Base-by-base conservation (phyloP, 2,797 vertebrate species). In the Cetoscarus ocellatus region DNA sequence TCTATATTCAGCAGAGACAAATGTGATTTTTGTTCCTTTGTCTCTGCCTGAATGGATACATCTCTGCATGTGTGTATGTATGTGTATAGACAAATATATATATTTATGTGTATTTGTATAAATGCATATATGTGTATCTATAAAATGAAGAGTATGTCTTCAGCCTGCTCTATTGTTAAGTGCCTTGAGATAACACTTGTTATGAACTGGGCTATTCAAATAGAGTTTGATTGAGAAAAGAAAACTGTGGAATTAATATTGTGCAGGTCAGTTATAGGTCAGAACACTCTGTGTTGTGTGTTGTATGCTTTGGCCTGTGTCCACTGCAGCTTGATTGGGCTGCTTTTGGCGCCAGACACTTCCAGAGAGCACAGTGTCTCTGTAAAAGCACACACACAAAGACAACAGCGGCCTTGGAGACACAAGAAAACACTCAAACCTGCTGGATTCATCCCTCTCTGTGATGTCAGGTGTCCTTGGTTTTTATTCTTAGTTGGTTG, bases 261-360 rank as follows among this genome's bases (percentile, higher is more conserved):
- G 56, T 51, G 70, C 73, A 76, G 77, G 77, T 82, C 48, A 61
- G 61, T 67, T 53, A 69, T 67, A 45, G 36, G 63, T 60, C 42
- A 5, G 17, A 13, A 45, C 50, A 12, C 11, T 52, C 11, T 53
- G 48, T 69, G 55, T 75, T 40, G 3, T 50, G 67, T 77, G 63
- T 56, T 65, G 27, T 61, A 6, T 55, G 10, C 34, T 59, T 69
- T 93, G 93, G 92, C 88, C 2, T 47, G 8, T 12, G 57, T 90
- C 92, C 91, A 93, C 47, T 79, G 85, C 94, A 94, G 92, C 92
- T 94, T 92, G 77, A 87, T 74, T 64, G 61, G 74, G 70, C 70
- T 77, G 83, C 73, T 77, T 80, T 84, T 86, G 79, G 92, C 93
- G 86, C 89, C 93, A 94, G 92, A 91, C 89, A 92, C 89, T 84